Evolutionary conservation across 2,888 invertebrate genomes (phyloP), one percentile per base, ranked within the genome.

Genomic region (Sphaeridia pumilis): DNA sequence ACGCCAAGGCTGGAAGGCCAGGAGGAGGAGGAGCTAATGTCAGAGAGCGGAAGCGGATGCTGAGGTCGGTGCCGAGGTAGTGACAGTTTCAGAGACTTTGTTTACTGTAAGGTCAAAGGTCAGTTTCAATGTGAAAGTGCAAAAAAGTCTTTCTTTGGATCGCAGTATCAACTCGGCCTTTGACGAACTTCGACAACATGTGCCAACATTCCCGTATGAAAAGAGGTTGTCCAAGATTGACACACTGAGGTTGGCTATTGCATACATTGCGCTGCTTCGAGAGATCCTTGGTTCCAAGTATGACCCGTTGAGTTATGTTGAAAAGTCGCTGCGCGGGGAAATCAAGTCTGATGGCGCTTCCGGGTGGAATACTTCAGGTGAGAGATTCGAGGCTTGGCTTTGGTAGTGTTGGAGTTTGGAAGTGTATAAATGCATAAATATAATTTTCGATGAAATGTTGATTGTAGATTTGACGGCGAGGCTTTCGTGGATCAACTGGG

Each of bases 401-500:
- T 10, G 31, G 14, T 10, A 10, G 31, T 31, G 14, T 31, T 10
- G 7, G 14, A 14, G 31, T 31, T 31, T 31, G 7, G 31, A 31
- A 31, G 31, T 7, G 31, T 31, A 31, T 31, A n/a, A 34, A n/a
- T 3, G 21, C 22, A 25, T 10, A 14, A 34, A 22, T 21, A 34
- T 4, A 26, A 31, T 26, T 10, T 17, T 50, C 4, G 24, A 46
- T 20, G 21, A 12, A 7, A 24, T 34, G 2, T 5, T 10, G 24
- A 43, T 66, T 69, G 2, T 74, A 97, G 97, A 97, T 79, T 74
- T 98, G 63, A 93, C 95, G 1, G 95, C 97, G 0, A 77, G 97
- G 52, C 75, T 98, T 26, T 93, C 93, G 0, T 98, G 97, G 97
- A 95, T 98, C 66, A 94, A 95, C 69, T 98, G 97, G 97, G 92